Evolutionary conservation across 2,113 vertebrate genomes (phyloP), one percentile per base, ranked within the genome.

Genomic region (Peromyscus polionotus): DNA sequence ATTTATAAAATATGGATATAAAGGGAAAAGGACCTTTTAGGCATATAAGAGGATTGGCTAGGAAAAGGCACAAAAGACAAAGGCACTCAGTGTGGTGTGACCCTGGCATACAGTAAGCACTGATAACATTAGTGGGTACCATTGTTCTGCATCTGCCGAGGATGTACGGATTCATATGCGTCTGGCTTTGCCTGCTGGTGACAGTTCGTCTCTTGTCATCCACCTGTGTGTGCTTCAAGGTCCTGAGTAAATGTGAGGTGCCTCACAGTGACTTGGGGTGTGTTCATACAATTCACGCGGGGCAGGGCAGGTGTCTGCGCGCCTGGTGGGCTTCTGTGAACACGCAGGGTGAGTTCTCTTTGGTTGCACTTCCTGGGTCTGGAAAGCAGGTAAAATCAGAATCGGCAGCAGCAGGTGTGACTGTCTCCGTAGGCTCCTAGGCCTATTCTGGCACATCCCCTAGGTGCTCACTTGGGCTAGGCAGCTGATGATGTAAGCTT

Each of bases 121-220:
- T 28, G 67, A 48, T 39, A 26, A 5, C 68, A 22, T 39, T 72
- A 63, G 26, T 61, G 39, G 0, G 28, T 67, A 42, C 26, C 48
- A 17, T 57, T 63, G 33, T n/a, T 72, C 36, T 13, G 17, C 39
- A 2, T 19, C 54, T 87, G 5, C n/a, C 24, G 20, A 16, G 12
- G 36, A 33, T 39, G 42, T 26, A n/a, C 24, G 19, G 5, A 28
- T 80, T 45, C 20, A 42, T 36, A 11, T 33, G 7, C 12, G 1
- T 85, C 83, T 86, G 76, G 75, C 94, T 83, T 42, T 65, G n/a
- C 51, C n/a, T 77, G 39, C n/a, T 65, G 72, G 76, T 11, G 59
- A 39, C 17, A 42, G 75, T n/a, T 17, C 19, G 2, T 73, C 48
- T 54, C 54, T 93, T 90, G 75, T 95, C 10, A 2, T 5, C 3